Base-by-base conservation (phyloP, 2,888 invertebrate species). In the Gandaritis pyraliata region DNA sequence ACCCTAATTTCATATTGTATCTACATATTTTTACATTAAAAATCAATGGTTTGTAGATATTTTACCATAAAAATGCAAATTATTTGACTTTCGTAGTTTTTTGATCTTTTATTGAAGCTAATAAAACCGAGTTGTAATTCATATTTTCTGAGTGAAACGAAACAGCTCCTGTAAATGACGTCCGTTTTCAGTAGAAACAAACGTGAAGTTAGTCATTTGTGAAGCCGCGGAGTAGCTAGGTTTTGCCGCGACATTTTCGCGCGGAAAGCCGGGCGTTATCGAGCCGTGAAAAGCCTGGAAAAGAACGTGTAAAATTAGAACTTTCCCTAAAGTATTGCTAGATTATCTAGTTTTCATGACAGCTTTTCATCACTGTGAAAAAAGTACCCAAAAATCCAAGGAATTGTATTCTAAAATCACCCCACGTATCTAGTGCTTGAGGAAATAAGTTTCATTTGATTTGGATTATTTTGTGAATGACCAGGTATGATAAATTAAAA, bases 221-320 rank as follows among this genome's bases (percentile, higher is more conserved):
- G 69, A 75, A 75, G 77, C 80, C 81, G 78, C 76, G 74, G 80
- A 78, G 83, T 68, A 78, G 77, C 78, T 73, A 85, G 85, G 41
- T 88, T 89, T 92, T 88, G 90, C 89, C 92, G 92, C 92, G 91
- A 91, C 90, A 91, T 92, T 92, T 91, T 92, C 92, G 92, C 92
- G 92, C 92, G 92, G 91, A 90, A 92, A 89, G 92, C 90, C 90
- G 90, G 91, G 88, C 91, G 90, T 90, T 90, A 92, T 90, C 84
- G 86, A 91, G 90, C 90, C 88, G 89, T 90, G 88, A 88, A 91
- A 90, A 89, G 77, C 59, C 84, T 86, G 76, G 85, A 87, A 88
- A 87, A 78, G 81, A 82, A 75, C 77, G 78, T 84, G 75, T 78
- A 81, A 79, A 80, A 72, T 74, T 73, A 73, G 72, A 68, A 73